These are phyloP conservation scores for Telenomus remus DNA, from an alignment of 1,140 invertebrate species.

Conservation along the genomic window DNA sequence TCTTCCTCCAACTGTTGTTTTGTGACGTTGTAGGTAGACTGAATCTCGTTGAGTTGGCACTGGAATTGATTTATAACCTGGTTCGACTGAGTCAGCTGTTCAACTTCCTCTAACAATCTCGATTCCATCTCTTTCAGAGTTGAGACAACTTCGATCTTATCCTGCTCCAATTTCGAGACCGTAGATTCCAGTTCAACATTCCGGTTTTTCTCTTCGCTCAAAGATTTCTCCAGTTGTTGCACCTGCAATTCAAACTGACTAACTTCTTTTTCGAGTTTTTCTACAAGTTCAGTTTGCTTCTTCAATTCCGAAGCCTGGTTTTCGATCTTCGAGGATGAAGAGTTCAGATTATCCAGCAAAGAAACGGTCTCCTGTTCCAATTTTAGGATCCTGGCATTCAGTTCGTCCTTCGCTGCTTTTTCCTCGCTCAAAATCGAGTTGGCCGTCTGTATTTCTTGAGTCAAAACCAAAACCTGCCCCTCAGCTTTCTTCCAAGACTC, in stretches of 20 bases:
- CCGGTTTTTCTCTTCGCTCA: slow-evolving; percentile 4
- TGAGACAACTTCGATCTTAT: neutral
- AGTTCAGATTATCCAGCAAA: slow-evolving; percentile 2
- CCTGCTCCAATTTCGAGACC: slow-evolving; percentile 12
- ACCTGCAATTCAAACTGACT: neutral
- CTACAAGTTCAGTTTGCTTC: neutral
- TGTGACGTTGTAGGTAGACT: neutral
- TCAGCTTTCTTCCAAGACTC: slow-evolving; percentile 32
- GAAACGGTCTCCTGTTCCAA: slow-evolving; percentile 8
- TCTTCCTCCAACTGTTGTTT: slow-evolving; percentile 11
- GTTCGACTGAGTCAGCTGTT: slow-evolving; percentile 5
- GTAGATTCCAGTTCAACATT: neutral
- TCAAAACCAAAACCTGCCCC: slow-evolving; percentile 9
- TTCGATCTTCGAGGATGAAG: neutral
- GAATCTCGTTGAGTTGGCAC: neutral
- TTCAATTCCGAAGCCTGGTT: slow-evolving; percentile 5
- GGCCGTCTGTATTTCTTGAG: slow-evolving; percentile 14
- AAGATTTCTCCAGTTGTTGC: neutral
- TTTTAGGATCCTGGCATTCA: slow-evolving; percentile 7
- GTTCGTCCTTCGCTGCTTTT: neutral
- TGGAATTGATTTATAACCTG: slow-evolving; percentile 5
- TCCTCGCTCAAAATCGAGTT: slow-evolving; percentile 12
- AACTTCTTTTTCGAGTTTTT: slow-evolving; percentile 1
- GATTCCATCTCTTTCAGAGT: slow-evolving; percentile 6
- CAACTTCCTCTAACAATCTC: slow-evolving; percentile 5